phyloP scores from a whole-genome alignment of 2,797 vertebrate species.

The Buceros bicornis region DNA sequence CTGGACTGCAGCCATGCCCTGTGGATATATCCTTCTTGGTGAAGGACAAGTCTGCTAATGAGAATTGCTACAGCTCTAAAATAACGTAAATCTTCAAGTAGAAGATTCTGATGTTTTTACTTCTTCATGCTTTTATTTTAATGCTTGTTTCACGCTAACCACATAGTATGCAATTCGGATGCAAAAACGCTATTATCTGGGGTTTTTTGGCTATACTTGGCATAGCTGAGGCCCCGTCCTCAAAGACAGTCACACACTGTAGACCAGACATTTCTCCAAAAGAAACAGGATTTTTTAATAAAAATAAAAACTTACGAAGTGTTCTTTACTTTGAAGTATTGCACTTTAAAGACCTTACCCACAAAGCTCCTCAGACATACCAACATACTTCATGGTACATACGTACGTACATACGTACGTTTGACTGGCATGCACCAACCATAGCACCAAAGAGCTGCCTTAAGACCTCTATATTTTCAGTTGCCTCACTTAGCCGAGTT shows the following conservation, averaged over 20 bases:
- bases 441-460: background rate
- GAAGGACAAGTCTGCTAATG: constrained; percentile 45
- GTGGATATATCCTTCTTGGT: constrained; percentile 2
- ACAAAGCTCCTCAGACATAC: background rate
- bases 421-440: background rate
- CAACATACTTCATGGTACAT: background rate
- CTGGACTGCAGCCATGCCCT: constrained; percentile 58
- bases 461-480: background rate
- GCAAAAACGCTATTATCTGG: background rate
- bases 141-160: background rate
- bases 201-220: background rate
- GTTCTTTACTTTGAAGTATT: background rate
- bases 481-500: background rate
- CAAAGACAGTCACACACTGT: background rate
- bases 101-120: background rate
- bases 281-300: background rate
- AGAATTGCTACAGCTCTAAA: constrained; percentile 42
- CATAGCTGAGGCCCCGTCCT: background rate
- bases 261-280: background rate
- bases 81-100: constrained; percentile 1
- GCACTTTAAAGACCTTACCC: background rate
- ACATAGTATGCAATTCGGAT: background rate
- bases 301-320: background rate
- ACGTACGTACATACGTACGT: background rate
- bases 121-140: background rate